A percentile compares a stretch with the other conserved stretches of the same genome.
phyloP scores from a whole-genome alignment of 2,888 invertebrate species.

The Pyrocoelia pectoralis region DNA sequence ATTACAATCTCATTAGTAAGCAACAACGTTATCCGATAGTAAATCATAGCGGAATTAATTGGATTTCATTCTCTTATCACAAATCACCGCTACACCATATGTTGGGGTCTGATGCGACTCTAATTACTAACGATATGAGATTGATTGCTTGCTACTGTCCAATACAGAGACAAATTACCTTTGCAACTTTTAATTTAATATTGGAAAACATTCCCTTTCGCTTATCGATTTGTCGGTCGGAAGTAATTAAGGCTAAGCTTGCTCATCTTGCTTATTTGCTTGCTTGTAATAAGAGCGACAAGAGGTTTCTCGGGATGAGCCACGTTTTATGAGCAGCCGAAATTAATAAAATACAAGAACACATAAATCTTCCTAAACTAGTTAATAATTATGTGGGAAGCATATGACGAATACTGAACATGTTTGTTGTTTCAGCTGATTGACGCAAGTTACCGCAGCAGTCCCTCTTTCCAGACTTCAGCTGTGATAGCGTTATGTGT shows the following conservation, averaged over 20 bases:
- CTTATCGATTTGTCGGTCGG: no score
- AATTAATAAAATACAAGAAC: neutral
- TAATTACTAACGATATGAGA: conserved; percentile 54
- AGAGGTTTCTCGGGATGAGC: neutral
- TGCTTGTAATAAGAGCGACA: no score
- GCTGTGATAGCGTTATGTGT: conserved; percentile 86
- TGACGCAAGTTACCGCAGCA: conserved; percentile 87
- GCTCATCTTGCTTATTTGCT: no score
- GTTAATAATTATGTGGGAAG: conserved; percentile 19
- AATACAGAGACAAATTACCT: conserved; percentile 33
- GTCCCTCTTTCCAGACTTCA: conserved; percentile 84
- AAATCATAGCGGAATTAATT: conserved; percentile 59
- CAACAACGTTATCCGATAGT: conserved; percentile 47
- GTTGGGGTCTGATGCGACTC: conserved; percentile 55
- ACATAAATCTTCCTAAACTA: conserved; percentile 15
- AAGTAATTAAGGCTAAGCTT: no score
- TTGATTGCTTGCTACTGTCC: conserved; percentile 45
- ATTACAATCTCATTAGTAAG: conserved; percentile 52
- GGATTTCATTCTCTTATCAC: conserved; percentile 58
- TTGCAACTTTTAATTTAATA: conserved; percentile 30
- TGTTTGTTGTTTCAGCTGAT: conserved; percentile 75
- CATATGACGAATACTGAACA: conserved; percentile 21
- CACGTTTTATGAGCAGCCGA: neutral
- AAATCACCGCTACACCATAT: conserved; percentile 57
- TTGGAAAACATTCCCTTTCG: conserved; percentile 10